phyloP scores from a whole-genome alignment of 2,888 invertebrate genomes.

The Nineta flava region DNA sequence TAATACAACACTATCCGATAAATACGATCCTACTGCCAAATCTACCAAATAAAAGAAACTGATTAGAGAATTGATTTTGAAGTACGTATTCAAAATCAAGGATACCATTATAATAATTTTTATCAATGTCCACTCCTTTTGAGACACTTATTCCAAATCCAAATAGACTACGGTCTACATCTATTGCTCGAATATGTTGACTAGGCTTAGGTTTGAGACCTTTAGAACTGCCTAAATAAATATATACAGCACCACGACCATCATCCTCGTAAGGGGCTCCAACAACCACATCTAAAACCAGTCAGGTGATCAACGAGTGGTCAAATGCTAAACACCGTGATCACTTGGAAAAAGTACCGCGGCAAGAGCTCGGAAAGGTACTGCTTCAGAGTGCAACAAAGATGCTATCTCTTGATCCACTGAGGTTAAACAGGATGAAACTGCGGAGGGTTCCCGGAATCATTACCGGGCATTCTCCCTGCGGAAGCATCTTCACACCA shows the following conservation, averaged over 20 bases:
- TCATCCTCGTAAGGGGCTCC: conserved; percentile 47
- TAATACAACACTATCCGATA: conserved; percentile 37
- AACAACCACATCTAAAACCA: conserved; percentile 38
- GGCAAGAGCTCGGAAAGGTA: too few species aligned
- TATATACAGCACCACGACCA: conserved; percentile 41
- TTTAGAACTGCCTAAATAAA: conserved; percentile 35
- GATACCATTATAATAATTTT: conserved; percentile 40
- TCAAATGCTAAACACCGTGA: too few species aligned
- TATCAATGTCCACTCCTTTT: conserved; percentile 39
- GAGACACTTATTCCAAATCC: conserved; percentile 47
- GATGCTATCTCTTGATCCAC: too few species aligned
- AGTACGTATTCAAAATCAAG: neutral
- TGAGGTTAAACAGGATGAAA: too few species aligned
- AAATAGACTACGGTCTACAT: conserved; percentile 21
- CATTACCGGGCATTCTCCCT: too few species aligned
- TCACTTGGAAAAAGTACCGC: too few species aligned
- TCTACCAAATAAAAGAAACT: conserved; percentile 24
- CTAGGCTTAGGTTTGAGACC: conserved; percentile 29
- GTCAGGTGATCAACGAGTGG: too few species aligned
- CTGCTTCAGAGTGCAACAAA: too few species aligned
- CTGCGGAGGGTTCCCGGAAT: too few species aligned
- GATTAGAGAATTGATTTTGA: too few species aligned
- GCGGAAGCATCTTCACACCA: too few species aligned
- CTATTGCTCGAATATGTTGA: conserved; percentile 34
- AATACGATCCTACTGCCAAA: conserved; percentile 40